Evolutionary conservation across 2,113 vertebrate species (phyloP).

Genomic region (Odontesthes bonariensis): DNA sequence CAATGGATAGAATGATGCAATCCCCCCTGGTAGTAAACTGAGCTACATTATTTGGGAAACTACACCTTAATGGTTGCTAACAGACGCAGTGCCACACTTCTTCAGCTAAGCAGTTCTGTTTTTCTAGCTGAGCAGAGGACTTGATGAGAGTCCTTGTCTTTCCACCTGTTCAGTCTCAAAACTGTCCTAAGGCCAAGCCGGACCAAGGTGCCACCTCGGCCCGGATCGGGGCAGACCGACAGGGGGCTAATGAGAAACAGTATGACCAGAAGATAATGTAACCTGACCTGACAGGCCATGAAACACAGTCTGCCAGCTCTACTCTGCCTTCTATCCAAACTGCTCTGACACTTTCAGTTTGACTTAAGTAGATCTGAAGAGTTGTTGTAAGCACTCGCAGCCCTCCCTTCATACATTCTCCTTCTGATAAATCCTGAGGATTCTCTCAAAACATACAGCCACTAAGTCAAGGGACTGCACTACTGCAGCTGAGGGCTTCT

Average conservation of each 20-base stretch:
- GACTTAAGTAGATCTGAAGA: slow-evolving; percentile 67
- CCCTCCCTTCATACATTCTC: slow-evolving; percentile 7
- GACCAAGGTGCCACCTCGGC: slow-evolving; percentile 26
- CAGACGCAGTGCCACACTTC: no score
- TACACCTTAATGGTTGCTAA: no score
- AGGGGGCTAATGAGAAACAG: slow-evolving; percentile 79
- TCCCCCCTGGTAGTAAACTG: no score
- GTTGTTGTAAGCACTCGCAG: slow-evolving; percentile 38
- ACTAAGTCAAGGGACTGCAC: slow-evolving; percentile 7
- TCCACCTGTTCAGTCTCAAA: slow-evolving; percentile 40
- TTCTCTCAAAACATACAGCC: slow-evolving; percentile 6
- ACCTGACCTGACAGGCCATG: slow-evolving; percentile 71
- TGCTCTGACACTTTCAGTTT: slow-evolving; percentile 68
- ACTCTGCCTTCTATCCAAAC: slow-evolving; percentile 55
- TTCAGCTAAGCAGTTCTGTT: no score
- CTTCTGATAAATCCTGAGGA: slow-evolving; percentile 13
- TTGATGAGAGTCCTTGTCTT: not conserved
- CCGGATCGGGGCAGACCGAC: slow-evolving; percentile 51
- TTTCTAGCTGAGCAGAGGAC: no score
- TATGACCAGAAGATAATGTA: slow-evolving; percentile 56
- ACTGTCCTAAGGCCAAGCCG: slow-evolving; percentile 13
- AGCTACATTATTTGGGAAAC: no score
- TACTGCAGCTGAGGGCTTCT: slow-evolving; percentile 18
- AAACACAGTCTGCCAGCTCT: slow-evolving; percentile 61
- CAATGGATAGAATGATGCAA: no score